phyloP scores from a whole-genome alignment of 2,888 invertebrate genomes.

The Geotrupes spiniger region DNA sequence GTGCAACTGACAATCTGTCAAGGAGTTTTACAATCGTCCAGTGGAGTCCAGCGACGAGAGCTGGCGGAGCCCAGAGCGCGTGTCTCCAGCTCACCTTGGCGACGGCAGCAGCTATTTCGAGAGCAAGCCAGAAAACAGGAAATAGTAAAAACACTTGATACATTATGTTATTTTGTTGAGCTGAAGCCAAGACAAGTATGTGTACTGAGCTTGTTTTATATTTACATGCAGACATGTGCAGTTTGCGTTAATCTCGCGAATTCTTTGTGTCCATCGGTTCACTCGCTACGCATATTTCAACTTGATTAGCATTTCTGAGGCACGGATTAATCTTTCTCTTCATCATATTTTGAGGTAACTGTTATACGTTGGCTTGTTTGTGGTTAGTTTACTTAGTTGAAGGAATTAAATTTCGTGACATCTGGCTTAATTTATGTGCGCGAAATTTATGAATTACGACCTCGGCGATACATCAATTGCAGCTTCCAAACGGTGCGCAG shows the following conservation, averaged over 20 bases:
- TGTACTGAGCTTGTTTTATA: slow-evolving; percentile 25
- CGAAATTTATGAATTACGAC: background rate
- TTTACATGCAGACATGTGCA: slow-evolving; percentile 31
- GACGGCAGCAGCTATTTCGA: slow-evolving; percentile 30
- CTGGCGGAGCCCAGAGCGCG: background rate
- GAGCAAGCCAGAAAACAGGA: slow-evolving; percentile 33
- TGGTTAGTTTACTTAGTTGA: background rate
- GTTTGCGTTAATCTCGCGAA: slow-evolving; percentile 26
- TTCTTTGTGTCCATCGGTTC: slow-evolving; percentile 22
- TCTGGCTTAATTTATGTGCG: slow-evolving; percentile 1
- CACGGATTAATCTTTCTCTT: slow-evolving; percentile 5
- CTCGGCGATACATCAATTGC: slow-evolving; percentile 1
- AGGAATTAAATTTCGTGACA: slow-evolving; percentile 3
- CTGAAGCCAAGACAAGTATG: slow-evolving; percentile 31
- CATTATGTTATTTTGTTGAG: slow-evolving; percentile 33
- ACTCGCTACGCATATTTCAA: slow-evolving; percentile 20
- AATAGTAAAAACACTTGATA: slow-evolving; percentile 32
- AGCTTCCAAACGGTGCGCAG: background rate
- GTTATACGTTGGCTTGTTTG: slow-evolving; percentile 1
- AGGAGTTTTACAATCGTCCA: too few species aligned
- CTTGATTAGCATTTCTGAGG: slow-evolving; percentile 11
- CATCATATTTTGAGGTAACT: slow-evolving; percentile 7
- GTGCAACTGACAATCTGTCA: too few species aligned
- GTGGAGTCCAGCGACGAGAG: background rate
- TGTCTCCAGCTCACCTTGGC: slow-evolving; percentile 6